These are phyloP conservation scores for Micoletzkya japonica DNA, from an alignment of 2,888 invertebrate species.

Conservation along the genomic window DNA sequence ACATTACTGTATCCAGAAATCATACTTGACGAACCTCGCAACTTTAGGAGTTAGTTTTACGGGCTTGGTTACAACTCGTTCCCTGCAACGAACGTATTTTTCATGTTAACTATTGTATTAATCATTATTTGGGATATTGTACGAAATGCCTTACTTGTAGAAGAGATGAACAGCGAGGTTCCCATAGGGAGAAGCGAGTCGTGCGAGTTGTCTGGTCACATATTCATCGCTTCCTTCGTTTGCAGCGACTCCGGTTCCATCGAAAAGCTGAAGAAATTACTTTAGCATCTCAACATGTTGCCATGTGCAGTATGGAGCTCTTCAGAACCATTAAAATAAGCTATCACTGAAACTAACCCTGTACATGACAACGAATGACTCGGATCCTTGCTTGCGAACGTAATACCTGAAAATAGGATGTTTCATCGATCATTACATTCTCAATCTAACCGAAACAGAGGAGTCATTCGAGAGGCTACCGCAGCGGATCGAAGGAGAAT, in stretches of 20 bases:
- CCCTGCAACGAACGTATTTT: too few species aligned
- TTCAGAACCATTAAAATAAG: neutral
- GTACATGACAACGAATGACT: conserved; percentile 20
- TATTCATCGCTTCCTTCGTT: neutral
- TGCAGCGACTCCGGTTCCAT: neutral
- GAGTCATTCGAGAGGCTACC: conserved; percentile 20
- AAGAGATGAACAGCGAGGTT: neutral
- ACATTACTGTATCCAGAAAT: too few species aligned
- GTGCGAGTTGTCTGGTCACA: neutral
- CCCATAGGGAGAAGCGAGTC: conserved; percentile 19
- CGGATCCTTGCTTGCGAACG: conserved; percentile 19
- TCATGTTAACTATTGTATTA: too few species aligned
- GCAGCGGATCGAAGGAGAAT: conserved; percentile 24
- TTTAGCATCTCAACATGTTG: neutral
- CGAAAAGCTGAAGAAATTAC: neutral
- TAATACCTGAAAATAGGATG: conserved; percentile 8
- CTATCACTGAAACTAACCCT: neutral
- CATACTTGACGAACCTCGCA: too few species aligned
- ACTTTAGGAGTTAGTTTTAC: too few species aligned
- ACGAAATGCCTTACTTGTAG: conserved; percentile 6
- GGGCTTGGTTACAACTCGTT: too few species aligned
- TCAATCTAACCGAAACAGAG: neutral
- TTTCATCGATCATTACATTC: neutral
- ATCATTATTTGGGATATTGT: too few species aligned
- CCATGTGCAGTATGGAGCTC: neutral